Evolutionary conservation across 2,113 vertebrate genomes (phyloP), one percentile per base, ranked within the genome.

Genomic region (Corvus hawaiiensis): DNA sequence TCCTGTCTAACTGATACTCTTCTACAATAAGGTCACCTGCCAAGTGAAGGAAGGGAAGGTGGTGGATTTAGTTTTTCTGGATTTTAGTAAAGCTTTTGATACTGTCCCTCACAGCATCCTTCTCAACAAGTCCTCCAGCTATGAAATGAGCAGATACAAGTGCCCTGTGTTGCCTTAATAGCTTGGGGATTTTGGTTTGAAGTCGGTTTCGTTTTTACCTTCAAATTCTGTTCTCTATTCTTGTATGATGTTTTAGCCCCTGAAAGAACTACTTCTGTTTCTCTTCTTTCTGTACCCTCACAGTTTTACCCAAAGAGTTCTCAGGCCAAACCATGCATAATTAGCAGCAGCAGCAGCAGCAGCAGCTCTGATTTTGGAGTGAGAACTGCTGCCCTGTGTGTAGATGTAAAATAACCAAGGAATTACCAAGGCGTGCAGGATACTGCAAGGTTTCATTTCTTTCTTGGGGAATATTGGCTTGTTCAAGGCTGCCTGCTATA

Each of bases 161-260:
- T 52, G 37, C 33, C 26, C 37, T 59, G 11, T 59, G 13, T 51
- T 83, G 71, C 44, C 24, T 74, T 64, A 64, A 28, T 24, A 58
- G 17, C 27, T 46, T 43, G 37, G 30, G 39, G 61, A 22, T 55
- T 46, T 84, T 84, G 37, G 6, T 79, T 90, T 90, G 63, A 82
- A 62, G 17, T 72, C 0, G 0, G 22, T 52, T 81, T 91, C 0
- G 0, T 43, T 84, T 67, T 67, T 46, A 18, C n/a, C n/a, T 77
- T 54, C 48, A 49, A 41, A 81, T 72, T 62, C 20, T 74, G 9
- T 49, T 92, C 26, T 88, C 20, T 24, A 7, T 32, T 67, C 22
- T 68, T 91, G 28, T 54, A n/a, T 64, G 39, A 12, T 56, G 17
- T 69, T 86, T 79, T 56, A 79, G 35, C 13, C 13, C 11, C 22